phyloP scores from a whole-genome alignment of 2,797 vertebrate genomes.

The Sebastes flavidus region DNA sequence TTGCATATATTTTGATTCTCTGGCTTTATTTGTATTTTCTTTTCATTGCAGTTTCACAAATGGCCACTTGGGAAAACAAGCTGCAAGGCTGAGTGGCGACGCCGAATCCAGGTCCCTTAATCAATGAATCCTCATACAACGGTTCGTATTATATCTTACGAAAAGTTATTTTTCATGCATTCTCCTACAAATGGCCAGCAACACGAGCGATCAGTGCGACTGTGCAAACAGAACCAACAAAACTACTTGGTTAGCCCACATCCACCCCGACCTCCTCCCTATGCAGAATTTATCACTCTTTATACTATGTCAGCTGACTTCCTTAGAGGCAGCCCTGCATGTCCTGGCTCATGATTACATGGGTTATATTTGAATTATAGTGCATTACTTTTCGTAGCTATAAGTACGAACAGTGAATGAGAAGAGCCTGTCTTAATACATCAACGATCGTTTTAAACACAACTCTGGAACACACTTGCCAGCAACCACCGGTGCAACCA shows the following conservation, averaged over 20 bases:
- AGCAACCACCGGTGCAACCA: background rate
- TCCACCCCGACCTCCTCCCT: background rate
- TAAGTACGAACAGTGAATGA: background rate
- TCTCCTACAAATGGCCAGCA: no score
- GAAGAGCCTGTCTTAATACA: background rate
- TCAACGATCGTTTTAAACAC: background rate
- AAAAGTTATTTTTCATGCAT: no score
- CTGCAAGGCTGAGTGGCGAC: no score
- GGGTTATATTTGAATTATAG: background rate
- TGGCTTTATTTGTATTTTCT: background rate
- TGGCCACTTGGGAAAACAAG: no score
- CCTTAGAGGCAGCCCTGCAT: no score
- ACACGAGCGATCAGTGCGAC: no score
- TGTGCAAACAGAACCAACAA: no score
- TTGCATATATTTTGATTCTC: background rate
- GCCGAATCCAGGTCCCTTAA: background rate
- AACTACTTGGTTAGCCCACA: no score
- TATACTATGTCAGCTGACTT: no score
- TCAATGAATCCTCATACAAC: no score
- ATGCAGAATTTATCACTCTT: no score
- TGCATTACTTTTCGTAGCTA: background rate
- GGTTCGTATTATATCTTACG: no score
- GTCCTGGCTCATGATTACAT: background rate
- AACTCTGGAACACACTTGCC: background rate
- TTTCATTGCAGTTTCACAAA: background rate